phyloP scores from a whole-genome alignment of 2,797 vertebrate species.

The Pipistrellus pygmaeus region DNA sequence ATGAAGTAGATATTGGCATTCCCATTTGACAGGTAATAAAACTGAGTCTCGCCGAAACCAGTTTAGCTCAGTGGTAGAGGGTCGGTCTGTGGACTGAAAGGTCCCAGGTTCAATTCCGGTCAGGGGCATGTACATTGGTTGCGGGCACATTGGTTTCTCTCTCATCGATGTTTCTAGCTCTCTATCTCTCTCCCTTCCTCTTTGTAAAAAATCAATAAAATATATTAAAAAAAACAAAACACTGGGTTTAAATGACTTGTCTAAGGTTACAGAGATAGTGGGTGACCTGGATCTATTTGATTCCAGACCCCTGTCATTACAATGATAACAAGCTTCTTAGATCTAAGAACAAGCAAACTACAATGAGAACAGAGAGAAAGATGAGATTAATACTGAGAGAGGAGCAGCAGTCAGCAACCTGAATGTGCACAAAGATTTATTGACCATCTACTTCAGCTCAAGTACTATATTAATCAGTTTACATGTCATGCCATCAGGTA shows the following conservation, averaged over 20 bases:
- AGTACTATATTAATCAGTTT: not conserved
- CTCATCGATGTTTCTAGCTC: too few relatives aligned
- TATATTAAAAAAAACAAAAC: not conserved
- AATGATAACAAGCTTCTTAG: not conserved
- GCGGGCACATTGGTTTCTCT: too few relatives aligned
- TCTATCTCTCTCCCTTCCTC: too few relatives aligned
- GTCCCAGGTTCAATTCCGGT: too few relatives aligned
- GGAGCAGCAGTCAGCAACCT: not conserved
- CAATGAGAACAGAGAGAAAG: not conserved
- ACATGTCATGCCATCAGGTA: not conserved
- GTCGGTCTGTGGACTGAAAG: too few relatives aligned
- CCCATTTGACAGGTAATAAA: constrained; percentile 25
- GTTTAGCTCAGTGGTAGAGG: too few relatives aligned
- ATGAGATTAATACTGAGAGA: not conserved
- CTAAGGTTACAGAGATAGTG: constrained; percentile 31
- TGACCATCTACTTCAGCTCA: not conserved
- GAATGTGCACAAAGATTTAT: constrained; percentile 21
- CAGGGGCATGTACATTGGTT: too few relatives aligned
- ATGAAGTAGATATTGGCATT: not conserved
- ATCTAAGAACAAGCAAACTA: constrained; percentile 31
- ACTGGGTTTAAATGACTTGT: constrained; percentile 25
- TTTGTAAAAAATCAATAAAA: too few relatives aligned
- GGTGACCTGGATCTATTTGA: not conserved
- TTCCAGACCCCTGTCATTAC: not conserved
- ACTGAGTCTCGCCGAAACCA: not conserved